These are phyloP conservation scores for Anomalospiza imberbis DNA, from an alignment of 2,797 vertebrate genomes.

Conservation along the genomic window DNA sequence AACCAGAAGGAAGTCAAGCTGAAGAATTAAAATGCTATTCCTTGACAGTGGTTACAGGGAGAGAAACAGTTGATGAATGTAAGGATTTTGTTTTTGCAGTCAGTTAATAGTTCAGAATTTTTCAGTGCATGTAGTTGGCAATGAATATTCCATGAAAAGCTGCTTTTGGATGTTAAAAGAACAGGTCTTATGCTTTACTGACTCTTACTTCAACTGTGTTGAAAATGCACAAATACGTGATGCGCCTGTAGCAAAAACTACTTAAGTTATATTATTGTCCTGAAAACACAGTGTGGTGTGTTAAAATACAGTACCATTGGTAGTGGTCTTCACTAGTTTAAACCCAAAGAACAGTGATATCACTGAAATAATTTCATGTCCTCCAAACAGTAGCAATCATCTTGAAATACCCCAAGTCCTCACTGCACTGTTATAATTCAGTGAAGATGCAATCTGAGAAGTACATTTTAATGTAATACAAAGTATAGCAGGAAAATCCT, in stretches of 20 bases:
- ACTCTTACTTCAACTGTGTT: neutral
- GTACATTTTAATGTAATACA: neutral
- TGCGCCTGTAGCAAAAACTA: neutral
- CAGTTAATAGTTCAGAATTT: neutral
- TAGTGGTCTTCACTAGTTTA: neutral
- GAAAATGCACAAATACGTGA: neutral
- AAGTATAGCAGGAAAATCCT: neutral
- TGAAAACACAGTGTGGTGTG: neutral
- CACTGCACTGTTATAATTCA: neutral
- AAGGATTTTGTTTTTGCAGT: neutral
- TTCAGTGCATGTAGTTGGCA: neutral
- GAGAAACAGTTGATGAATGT: neutral
- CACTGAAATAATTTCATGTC: neutral
- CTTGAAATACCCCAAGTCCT: neutral
- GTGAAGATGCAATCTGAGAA: neutral
- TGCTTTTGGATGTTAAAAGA: neutral
- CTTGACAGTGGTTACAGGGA: neutral
- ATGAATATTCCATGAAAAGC: neutral
- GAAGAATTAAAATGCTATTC: neutral
- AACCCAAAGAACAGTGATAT: neutral
- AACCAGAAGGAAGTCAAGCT: neutral
- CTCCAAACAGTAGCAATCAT: neutral
- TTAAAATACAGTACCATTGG: neutral
- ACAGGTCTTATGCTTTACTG: neutral
- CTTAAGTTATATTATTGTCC: neutral